These are phyloP conservation scores for Octodon degus DNA, from an alignment of 2,113 vertebrate species.

Conservation along the genomic window DNA sequence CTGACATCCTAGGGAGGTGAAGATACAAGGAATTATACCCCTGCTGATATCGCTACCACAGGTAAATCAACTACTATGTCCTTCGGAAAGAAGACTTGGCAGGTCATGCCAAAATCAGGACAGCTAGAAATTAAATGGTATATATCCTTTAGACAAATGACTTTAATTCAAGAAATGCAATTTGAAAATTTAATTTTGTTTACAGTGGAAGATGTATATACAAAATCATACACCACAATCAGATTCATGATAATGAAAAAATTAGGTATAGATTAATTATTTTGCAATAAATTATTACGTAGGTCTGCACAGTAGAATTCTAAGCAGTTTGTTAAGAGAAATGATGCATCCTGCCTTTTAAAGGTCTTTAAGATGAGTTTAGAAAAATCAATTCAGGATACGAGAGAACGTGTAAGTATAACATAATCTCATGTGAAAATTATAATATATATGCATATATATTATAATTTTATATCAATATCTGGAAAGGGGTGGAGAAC, in stretches of 20 bases:
- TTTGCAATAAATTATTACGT: not conserved
- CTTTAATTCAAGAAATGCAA: not conserved
- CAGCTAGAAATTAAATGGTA: not conserved
- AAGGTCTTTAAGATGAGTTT: not conserved
- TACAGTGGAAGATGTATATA: not conserved
- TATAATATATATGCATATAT: no score
- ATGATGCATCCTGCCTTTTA: not conserved
- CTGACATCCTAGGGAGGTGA: not conserved
- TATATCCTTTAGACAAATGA: not conserved
- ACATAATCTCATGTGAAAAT: not conserved
- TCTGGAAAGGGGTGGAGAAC: not conserved
- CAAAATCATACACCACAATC: not conserved
- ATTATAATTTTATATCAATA: not conserved
- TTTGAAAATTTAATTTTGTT: not conserved
- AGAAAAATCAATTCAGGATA: not conserved
- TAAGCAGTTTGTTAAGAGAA: not conserved
- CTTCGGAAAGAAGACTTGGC: not conserved
- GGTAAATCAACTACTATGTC: not conserved
- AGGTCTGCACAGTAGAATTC: not conserved
- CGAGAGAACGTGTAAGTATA: not conserved
- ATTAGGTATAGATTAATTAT: not conserved
- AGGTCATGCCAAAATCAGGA: not conserved
- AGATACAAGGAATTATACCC: not conserved
- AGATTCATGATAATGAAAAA: not conserved
- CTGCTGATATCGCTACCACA: no score